phyloP scores from a whole-genome alignment of 2,888 invertebrate genomes.

The Cantharis lateralis region DNA sequence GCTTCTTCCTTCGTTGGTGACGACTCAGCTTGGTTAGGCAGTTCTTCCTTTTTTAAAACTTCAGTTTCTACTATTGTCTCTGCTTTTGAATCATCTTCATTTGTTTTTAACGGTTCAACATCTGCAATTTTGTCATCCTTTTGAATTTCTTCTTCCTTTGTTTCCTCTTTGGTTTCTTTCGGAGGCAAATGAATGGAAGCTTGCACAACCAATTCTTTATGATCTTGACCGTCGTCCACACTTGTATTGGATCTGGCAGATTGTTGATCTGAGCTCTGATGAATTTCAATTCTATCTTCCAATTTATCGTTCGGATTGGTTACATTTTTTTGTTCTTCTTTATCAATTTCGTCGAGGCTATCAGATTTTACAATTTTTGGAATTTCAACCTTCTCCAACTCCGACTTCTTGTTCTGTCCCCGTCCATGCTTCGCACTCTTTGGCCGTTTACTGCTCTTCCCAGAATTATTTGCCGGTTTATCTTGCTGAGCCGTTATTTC shows the following conservation, averaged over 20 bases:
- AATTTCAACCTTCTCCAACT: background rate
- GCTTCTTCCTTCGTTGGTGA: background rate
- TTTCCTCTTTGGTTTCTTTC: constrained; percentile 24
- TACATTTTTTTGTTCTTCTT: background rate
- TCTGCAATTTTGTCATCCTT: constrained; percentile 26
- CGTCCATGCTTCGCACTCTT: constrained; percentile 41
- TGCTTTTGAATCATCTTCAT: constrained; percentile 54
- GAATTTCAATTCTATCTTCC: background rate
- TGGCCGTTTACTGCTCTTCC: constrained; percentile 35
- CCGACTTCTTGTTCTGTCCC: background rate
- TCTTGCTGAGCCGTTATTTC: background rate
- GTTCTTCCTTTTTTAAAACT: background rate
- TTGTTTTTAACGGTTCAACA: constrained; percentile 47
- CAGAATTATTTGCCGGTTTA: background rate
- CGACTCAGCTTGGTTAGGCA: background rate
- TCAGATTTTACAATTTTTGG: background rate
- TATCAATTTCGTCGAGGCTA: background rate
- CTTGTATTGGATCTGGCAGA: constrained; percentile 49
- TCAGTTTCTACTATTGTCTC: background rate
- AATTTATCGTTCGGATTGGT: background rate
- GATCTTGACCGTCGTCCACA: constrained; percentile 47
- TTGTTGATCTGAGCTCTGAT: constrained; percentile 38
- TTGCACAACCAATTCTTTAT: constrained; percentile 49
- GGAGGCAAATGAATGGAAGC: constrained; percentile 54
- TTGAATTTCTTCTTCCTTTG: constrained; percentile 3